A percentile compares a stretch with the other conserved stretches of the same genome.
Conservation (phyloP, 2,113 vertebrate species). For the Pelecanoides urinatrix region DNA sequence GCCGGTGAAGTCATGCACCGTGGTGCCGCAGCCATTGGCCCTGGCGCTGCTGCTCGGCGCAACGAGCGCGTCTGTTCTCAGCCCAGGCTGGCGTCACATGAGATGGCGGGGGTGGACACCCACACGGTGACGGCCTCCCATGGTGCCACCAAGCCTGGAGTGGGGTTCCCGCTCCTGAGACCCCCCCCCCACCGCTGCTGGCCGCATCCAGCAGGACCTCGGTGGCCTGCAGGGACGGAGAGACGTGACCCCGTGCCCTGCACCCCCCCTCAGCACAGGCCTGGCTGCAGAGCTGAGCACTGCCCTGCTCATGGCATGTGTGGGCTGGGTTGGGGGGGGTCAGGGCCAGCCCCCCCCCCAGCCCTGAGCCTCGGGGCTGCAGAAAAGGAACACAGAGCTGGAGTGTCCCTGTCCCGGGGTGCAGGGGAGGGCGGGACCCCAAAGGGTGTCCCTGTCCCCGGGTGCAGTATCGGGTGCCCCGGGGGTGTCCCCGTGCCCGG, state of each 20-base stretch:
- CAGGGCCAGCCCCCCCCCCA: too few relatives aligned
- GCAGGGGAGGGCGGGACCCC: too few relatives aligned
- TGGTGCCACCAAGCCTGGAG: not conserved
- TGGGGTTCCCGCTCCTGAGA: not conserved
- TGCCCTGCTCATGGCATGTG: not conserved
- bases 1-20: not conserved
- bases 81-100: not conserved
- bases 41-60: not conserved
- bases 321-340: not conserved
- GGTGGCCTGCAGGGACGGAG: not conserved
- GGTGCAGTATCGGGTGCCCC: too few relatives aligned
- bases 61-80: not conserved
- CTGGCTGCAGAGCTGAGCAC: not conserved
- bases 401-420: not conserved
- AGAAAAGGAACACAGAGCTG: not conserved
- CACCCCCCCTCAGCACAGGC: not conserved
- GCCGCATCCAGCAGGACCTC: not conserved
- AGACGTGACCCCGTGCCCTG: not conserved
- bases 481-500: too few relatives aligned
- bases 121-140: not conserved
- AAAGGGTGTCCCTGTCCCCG: not conserved
- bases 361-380: not conserved
- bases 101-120: not conserved
- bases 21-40: not conserved
- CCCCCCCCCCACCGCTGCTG: fast-evolving